Evolutionary conservation across 2,797 vertebrate species (phyloP).

Genomic region (Chrysocyon brachyurus): DNA sequence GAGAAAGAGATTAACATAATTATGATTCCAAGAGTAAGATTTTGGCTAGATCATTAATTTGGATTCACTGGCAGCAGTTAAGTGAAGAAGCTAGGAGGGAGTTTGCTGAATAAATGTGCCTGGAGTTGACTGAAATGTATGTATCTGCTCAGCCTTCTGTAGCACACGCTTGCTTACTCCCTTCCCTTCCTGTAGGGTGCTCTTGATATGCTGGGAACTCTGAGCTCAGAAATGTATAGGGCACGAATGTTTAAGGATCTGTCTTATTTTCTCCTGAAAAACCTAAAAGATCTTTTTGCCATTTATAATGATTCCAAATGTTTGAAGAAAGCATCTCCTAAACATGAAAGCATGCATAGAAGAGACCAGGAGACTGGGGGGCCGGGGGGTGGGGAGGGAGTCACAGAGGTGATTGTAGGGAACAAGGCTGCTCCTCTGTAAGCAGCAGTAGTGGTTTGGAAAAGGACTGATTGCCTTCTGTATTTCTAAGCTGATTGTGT

Average conservation of each 20-base stretch:
- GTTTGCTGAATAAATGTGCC: slow-evolving; percentile 72
- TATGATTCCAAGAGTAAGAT: slow-evolving; percentile 76
- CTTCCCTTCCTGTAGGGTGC: not conserved
- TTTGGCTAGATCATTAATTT: slow-evolving; percentile 82
- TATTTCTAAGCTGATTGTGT: slow-evolving; percentile 29
- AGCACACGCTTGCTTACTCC: not conserved
- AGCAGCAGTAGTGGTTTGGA: not conserved
- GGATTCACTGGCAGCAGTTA: slow-evolving; percentile 69
- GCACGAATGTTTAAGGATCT: slow-evolving; percentile 30
- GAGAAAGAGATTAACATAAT: slow-evolving; percentile 82
- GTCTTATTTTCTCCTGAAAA: slow-evolving; percentile 28
- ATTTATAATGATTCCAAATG: slow-evolving; percentile 57
- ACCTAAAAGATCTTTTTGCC: not conserved
- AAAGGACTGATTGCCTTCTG: not conserved
- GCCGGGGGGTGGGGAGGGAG: not conserved
- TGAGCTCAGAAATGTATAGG: not conserved
- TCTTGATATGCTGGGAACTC: not conserved
- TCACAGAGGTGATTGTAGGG: not conserved
- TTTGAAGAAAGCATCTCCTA: slow-evolving; percentile 58
- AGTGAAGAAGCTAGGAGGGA: slow-evolving; percentile 65
- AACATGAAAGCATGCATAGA: not conserved
- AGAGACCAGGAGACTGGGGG: not conserved
- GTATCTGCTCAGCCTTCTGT: not conserved
- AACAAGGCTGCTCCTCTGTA: not conserved
- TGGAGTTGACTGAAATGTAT: slow-evolving; percentile 22